Conservation (phyloP, 2,113 vertebrate genomes). For the Oryzias celebensis region DNA sequence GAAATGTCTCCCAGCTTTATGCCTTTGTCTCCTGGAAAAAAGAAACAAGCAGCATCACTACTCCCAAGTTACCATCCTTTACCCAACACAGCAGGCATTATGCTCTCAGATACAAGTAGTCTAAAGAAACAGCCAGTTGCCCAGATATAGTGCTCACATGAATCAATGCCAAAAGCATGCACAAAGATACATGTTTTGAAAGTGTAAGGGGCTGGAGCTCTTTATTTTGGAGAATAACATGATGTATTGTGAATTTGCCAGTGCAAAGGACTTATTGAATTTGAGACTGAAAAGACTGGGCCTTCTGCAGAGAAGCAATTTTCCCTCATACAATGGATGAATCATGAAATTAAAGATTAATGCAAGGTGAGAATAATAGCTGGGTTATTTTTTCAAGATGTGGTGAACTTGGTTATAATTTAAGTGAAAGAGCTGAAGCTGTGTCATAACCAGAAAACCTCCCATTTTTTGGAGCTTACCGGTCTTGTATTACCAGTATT, state of each 20-base stretch:
- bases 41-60: conserved; percentile 10
- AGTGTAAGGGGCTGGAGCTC: conserved; percentile 13
- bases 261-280: conserved; percentile 17
- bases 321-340: conserved; percentile 18
- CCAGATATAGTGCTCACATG: conserved; percentile 6
- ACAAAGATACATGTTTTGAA: conserved; percentile 5
- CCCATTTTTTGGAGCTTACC: neutral
- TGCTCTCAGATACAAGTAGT: neutral
- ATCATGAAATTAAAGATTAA: conserved; percentile 27
- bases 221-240: conserved; percentile 13
- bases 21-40: conserved; percentile 24
- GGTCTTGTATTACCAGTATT: too few relatives aligned
- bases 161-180: conserved; percentile 1
- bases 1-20: conserved; percentile 1
- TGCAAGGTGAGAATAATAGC: conserved; percentile 12
- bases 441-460: neutral
- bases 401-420: conserved; percentile 29
- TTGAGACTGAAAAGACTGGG: conserved; percentile 15
- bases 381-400: conserved; percentile 18
- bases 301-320: conserved; percentile 18
- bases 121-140: conserved; percentile 7
- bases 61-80: conserved; percentile 3
- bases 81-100: conserved; percentile 10
- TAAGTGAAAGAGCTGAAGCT: conserved; percentile 11
- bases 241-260: conserved; percentile 17